Evolutionary conservation across 2,888 invertebrate genomes (phyloP), one percentile per base, ranked within the genome.

Genomic region (Drosophila pseudotalamancana): DNA sequence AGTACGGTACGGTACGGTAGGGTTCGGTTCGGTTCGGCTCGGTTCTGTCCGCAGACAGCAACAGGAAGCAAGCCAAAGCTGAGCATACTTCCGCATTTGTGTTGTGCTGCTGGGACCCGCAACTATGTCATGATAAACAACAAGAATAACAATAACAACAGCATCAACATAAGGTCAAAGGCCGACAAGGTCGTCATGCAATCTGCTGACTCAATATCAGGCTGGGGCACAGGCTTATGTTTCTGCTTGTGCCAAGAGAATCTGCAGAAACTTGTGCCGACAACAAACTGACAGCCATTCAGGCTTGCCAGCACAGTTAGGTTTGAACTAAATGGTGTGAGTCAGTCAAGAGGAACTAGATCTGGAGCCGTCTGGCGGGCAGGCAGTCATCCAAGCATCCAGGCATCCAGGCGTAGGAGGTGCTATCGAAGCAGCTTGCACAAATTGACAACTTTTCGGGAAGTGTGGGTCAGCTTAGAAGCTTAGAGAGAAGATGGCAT

Each of bases 81-180:
- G 59, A 48, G 69, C 65, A 76, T 59, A 72, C 76, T 82, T 78
- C 63, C 80, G 77, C 79, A 79, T 59, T 46, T 45, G 53, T 49
- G 19, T 48, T 31, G 37, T 62, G 39, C 48, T 40, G 35, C 23
- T 55, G 59, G 55, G 55, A 48, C 56, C 75, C 61, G 49, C 76
- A 62, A 79, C 69, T 82, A 64, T 78, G 83, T 76, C 83, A 76
- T 69, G 66, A 76, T 70, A 79, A 82, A 68, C 64, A 77, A 39
- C 23, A 61, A 21, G 14, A 34, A 50, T 16, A 48, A 49, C 37
- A 67, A 37, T 12, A 19, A 4, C 43, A 35, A 14, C 42, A 45
- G 42, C 53, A 40, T 45, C 49, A 42, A 37, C 42, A 51, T 57
- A 25, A 21, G 49, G 50, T 64, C 57, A 50, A 46, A 57, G 25